phyloP scores from a whole-genome alignment of 2,888 invertebrate species.

The Hyalella azteca region DNA sequence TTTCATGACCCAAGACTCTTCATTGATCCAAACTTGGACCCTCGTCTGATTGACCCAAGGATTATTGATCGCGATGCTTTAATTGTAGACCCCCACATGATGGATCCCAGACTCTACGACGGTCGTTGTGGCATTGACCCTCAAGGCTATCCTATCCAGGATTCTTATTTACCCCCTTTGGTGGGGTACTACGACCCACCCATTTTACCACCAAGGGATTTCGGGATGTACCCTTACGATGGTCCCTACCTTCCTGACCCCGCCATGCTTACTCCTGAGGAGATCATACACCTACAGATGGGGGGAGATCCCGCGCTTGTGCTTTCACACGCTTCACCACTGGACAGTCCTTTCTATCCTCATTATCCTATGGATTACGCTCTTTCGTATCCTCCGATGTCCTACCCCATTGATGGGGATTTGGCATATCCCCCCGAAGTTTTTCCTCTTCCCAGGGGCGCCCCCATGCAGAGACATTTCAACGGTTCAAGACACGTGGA shows the following conservation, averaged over 20 bases:
- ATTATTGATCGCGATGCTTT: slow-evolving; percentile 38
- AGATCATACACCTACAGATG: neutral
- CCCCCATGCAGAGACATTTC: neutral
- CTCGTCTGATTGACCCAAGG: slow-evolving; percentile 35
- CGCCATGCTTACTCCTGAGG: slow-evolving; percentile 32
- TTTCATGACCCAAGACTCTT: slow-evolving; percentile 40
- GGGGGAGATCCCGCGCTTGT: neutral
- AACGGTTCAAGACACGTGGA: neutral
- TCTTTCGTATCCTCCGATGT: neutral
- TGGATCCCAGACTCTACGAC: slow-evolving; percentile 33
- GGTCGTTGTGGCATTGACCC: neutral
- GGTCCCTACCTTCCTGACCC: slow-evolving; percentile 41
- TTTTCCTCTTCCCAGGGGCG: neutral
- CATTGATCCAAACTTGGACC: slow-evolving; percentile 40
- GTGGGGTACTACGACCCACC: slow-evolving; percentile 40
- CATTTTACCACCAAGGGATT: slow-evolving; percentile 44
- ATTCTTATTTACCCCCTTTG: slow-evolving; percentile 45
- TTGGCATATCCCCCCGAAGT: neutral
- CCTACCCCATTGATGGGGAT: neutral
- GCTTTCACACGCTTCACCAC: neutral
- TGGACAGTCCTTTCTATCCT: neutral
- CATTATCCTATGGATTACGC: neutral
- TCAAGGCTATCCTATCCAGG: slow-evolving; percentile 44
- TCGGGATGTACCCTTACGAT: slow-evolving; percentile 45
- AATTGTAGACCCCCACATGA: slow-evolving; percentile 42